phyloP scores from a whole-genome alignment of 2,888 invertebrate species.

The Gandaritis pyraliata region DNA sequence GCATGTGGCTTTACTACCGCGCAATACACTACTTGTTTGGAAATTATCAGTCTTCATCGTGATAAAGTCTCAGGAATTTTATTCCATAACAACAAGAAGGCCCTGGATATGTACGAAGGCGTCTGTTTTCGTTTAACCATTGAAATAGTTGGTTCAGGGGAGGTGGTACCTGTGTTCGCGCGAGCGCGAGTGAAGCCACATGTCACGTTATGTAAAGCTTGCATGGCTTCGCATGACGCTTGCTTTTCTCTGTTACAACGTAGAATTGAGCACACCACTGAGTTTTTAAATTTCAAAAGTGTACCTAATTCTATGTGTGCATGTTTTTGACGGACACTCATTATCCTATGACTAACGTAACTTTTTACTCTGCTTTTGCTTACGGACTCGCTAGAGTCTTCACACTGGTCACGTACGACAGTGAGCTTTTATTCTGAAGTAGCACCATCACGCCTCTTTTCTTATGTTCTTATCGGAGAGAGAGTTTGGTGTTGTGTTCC shows the following conservation, averaged over 20 bases:
- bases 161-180: background rate
- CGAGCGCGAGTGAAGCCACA: conserved; percentile 3
- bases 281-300: background rate
- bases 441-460: conserved; percentile 40
- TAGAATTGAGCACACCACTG: conserved; percentile 17
- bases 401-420: conserved; percentile 14
- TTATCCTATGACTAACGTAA: background rate
- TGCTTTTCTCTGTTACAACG: conserved; percentile 41
- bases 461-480: conserved; percentile 23
- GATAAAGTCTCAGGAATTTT: too few species aligned
- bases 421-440: conserved; percentile 22
- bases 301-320: conserved; percentile 18
- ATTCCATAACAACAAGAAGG: too few species aligned
- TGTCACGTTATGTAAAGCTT: conserved; percentile 34
- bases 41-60: too few species aligned
- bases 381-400: conserved; percentile 14
- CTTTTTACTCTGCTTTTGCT: conserved; percentile 17
- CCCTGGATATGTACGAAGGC: too few species aligned
- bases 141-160: too few species aligned
- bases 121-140: too few species aligned
- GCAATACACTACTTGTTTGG: too few species aligned
- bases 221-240: conserved; percentile 55
- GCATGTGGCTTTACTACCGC: background rate
- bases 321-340: conserved; percentile 12
- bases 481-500: conserved; percentile 23